Conservation (phyloP, 2,888 invertebrate species). For the Parnassius smintheus region DNA sequence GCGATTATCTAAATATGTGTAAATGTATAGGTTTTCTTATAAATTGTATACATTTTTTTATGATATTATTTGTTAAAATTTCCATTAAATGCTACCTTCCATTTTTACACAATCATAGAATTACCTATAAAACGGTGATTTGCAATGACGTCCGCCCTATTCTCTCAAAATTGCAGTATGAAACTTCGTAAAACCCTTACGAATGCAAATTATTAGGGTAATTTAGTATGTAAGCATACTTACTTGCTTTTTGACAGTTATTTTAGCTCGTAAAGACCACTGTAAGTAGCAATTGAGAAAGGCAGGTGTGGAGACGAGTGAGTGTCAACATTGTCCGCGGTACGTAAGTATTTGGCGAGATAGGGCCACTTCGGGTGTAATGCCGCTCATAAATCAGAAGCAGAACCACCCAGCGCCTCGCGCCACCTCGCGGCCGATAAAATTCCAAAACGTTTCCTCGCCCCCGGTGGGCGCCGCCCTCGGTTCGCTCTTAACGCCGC, state of each 20-base stretch:
- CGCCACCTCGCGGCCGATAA: conserved; percentile 63
- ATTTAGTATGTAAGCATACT: too few relatives aligned
- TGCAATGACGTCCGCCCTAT: too few relatives aligned
- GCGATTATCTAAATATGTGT: too few relatives aligned
- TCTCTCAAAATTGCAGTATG: too few relatives aligned
- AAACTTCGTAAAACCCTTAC: too few relatives aligned
- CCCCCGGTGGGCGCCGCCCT: conserved; percentile 78
- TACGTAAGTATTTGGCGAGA: conserved; percentile 66
- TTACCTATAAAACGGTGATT: too few relatives aligned
- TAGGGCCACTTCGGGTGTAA: conserved; percentile 62
- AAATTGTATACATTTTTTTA: too few relatives aligned
- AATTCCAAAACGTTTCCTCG: conserved; percentile 80
- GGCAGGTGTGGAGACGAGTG: conserved; percentile 42
- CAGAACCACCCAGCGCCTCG: conserved; percentile 51
- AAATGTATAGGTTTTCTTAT: too few relatives aligned
- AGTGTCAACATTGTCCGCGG: conserved; percentile 54
- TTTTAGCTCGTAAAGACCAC: background rate
- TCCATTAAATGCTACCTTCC: too few relatives aligned
- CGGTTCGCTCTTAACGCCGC: conserved; percentile 79
- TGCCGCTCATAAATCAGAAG: conserved; percentile 75
- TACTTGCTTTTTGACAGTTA: background rate
- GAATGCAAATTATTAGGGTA: too few relatives aligned
- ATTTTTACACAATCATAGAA: too few relatives aligned
- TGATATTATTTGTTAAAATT: too few relatives aligned
- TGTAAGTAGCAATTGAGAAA: background rate